Conservation (phyloP, 2,888 invertebrate genomes). For the Gryllus longicercus region DNA sequence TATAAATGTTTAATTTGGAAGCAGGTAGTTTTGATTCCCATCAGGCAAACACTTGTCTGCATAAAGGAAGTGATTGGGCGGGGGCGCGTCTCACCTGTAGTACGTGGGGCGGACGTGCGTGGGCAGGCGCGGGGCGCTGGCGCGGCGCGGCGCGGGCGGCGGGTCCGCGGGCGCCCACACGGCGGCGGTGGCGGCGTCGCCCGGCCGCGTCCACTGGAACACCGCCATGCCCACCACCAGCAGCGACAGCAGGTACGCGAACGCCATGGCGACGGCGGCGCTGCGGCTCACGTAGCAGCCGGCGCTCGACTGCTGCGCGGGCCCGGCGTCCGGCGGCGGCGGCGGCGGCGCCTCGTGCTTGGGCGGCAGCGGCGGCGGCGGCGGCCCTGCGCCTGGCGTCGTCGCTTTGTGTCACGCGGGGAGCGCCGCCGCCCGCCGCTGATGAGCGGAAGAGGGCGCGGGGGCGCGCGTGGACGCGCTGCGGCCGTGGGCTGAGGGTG, state of each 20-base stretch:
- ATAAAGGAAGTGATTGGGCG: no score
- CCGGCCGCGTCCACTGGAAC: neutral
- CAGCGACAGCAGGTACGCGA: no score
- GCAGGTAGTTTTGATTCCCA: no score
- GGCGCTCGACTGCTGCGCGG: neutral
- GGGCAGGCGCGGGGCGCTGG: constrained; percentile 20
- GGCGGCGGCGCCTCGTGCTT: neutral
- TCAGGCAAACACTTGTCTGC: no score
- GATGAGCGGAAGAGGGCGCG: no score
- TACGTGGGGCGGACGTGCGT: constrained; percentile 21
- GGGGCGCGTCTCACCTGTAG: constrained; percentile 23
- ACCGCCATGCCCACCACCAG: constrained; percentile 19
- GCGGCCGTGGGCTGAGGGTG: no score
- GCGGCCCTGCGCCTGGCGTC: neutral
- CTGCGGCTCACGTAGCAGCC: neutral
- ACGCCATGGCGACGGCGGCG: no score
- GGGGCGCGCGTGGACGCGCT: no score
- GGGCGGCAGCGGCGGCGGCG: neutral
- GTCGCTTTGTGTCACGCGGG: no score
- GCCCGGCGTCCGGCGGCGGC: neutral
- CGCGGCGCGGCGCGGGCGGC: neutral
- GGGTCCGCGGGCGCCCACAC: neutral
- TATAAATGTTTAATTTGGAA: no score
- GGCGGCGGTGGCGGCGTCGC: neutral
- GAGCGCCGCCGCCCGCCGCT: no score